Percentiles rank a stretch among this genome's conserved stretches.
Evolutionary conservation across 2,888 invertebrate genomes (phyloP).

Genomic region (Philhelius pedissequus): DNA sequence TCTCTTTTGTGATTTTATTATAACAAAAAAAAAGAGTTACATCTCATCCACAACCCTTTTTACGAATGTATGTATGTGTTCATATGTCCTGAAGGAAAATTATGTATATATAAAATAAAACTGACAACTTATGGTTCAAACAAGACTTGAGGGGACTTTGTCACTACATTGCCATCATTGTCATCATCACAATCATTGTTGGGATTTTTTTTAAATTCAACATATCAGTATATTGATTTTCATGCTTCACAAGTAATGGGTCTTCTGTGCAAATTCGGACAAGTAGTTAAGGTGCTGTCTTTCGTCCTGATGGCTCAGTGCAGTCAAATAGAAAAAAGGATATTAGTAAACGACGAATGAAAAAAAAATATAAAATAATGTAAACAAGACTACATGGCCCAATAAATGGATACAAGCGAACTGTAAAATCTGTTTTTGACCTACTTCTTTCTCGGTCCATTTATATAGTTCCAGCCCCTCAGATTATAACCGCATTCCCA

Average conservation of each 20-base stretch:
- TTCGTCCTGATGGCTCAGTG: not conserved
- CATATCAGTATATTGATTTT: slow-evolving; percentile 65
- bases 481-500: slow-evolving; percentile 34
- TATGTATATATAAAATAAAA: not conserved
- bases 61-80: no score
- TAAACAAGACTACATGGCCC: not conserved
- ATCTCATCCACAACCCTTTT: not conserved
- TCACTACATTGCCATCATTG: slow-evolving; percentile 22
- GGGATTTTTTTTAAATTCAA: slow-evolving; percentile 40
- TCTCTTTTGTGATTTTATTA: slow-evolving; percentile 44
- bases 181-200: slow-evolving; percentile 33
- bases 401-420: slow-evolving; percentile 45
- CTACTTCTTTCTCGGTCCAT: not conserved
- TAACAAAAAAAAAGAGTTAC: no score
- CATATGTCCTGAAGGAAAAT: not conserved
- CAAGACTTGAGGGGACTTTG: slow-evolving; percentile 33
- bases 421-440: slow-evolving; percentile 55
- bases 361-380: not conserved
- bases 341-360: slow-evolving; percentile 30
- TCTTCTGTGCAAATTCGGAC: slow-evolving; percentile 21
- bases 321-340: slow-evolving; percentile 64
- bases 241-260: slow-evolving; percentile 50
- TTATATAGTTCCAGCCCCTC: not conserved
- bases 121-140: slow-evolving; percentile 38
- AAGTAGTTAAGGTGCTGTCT: not conserved